Percentiles rank a stretch among this genome's conserved stretches.
phyloP scores from a whole-genome alignment of 1,140 invertebrate genomes.

The Steinernema feltiae region DNA sequence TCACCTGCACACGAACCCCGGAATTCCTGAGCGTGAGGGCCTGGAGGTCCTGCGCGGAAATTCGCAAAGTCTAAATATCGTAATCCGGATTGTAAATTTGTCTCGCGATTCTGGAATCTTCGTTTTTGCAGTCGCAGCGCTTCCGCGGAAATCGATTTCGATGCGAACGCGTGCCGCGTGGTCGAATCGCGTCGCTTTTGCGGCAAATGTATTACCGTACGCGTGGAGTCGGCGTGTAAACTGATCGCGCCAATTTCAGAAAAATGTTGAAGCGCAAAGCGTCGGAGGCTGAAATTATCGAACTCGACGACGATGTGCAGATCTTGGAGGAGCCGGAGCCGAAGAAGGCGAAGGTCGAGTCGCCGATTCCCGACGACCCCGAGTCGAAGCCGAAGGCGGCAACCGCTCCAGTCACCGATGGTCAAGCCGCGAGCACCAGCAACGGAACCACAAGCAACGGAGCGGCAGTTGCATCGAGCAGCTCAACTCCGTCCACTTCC shows the following conservation, averaged over 20 bases:
- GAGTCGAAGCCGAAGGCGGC: slow-evolving; percentile 27
- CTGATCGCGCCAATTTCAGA: too few relatives aligned
- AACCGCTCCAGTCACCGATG: background rate
- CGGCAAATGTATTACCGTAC: too few relatives aligned
- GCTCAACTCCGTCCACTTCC: background rate
- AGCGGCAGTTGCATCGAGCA: background rate
- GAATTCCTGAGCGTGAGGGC: too few relatives aligned
- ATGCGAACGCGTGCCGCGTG: too few relatives aligned
- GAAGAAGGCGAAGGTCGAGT: slow-evolving; percentile 36
- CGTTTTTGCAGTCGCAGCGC: too few relatives aligned
- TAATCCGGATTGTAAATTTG: too few relatives aligned
- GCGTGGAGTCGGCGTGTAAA: too few relatives aligned
- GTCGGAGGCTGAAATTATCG: slow-evolving; percentile 32
- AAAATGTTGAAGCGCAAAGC: background rate
- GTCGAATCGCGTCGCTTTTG: background rate
- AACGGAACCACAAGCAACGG: slow-evolving; percentile 4
- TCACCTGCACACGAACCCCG: too few relatives aligned
- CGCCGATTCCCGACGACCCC: slow-evolving; percentile 41
- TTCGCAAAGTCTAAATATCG: background rate
- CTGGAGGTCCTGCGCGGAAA: background rate
- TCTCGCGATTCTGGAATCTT: too few relatives aligned
- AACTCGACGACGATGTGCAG: slow-evolving; percentile 32
- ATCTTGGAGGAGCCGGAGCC: slow-evolving; percentile 16
- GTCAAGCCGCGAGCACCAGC: slow-evolving; percentile 6
- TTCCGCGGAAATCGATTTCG: too few relatives aligned